A percentile compares a stretch with the other conserved stretches of the same genome.
phyloP scores from a whole-genome alignment of 2,797 vertebrate species.

The Rhincodon typus region DNA sequence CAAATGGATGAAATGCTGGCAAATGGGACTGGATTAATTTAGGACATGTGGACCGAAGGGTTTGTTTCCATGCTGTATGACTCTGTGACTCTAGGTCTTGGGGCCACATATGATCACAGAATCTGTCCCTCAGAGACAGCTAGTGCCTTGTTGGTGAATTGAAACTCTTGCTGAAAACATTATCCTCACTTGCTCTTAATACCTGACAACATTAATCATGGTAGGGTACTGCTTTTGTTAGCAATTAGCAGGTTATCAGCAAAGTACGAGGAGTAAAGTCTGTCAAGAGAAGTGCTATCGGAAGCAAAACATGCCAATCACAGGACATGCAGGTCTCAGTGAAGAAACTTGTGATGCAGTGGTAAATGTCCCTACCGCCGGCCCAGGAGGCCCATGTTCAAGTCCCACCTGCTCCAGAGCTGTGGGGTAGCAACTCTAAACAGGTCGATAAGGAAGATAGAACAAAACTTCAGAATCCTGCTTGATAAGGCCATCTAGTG shows the following conservation, averaged over 20 bases:
- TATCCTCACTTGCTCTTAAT: background rate
- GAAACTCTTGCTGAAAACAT: background rate
- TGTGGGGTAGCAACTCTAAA: too few relatives aligned
- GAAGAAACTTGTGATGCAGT: background rate
- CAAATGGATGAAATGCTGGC: too few relatives aligned
- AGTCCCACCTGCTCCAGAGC: too few relatives aligned
- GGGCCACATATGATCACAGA: background rate
- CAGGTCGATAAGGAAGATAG: too few relatives aligned
- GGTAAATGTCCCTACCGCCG: too few relatives aligned
- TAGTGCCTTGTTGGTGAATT: background rate
- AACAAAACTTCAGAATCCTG: background rate
- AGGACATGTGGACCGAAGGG: too few relatives aligned
- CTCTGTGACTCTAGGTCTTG: background rate
- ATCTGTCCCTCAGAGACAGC: background rate
- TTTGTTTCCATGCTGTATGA: too few relatives aligned
- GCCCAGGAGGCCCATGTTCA: too few relatives aligned
- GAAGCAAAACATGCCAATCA: background rate
- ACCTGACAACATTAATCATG: background rate
- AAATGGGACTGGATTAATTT: too few relatives aligned
- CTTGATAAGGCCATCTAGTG: background rate
- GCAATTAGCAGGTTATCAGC: background rate
- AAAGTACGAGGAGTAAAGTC: background rate
- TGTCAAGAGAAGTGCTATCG: background rate
- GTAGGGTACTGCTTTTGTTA: background rate
- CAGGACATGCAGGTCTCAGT: too few relatives aligned